These are phyloP conservation scores for Cryptocheilus praepositus DNA, from an alignment of 2,888 invertebrate genomes.

Conservation along the genomic window DNA sequence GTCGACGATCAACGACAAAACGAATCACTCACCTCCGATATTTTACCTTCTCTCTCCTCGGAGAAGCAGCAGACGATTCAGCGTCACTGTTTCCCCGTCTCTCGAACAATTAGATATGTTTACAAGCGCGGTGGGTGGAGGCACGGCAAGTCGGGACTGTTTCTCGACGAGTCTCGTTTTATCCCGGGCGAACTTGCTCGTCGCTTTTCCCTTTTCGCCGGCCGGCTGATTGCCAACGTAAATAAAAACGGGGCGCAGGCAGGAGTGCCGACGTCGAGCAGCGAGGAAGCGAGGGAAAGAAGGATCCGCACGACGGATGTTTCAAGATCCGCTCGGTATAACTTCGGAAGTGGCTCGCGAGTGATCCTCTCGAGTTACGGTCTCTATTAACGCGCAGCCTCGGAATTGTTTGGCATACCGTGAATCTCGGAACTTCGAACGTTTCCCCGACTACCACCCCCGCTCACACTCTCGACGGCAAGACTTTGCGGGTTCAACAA, in stretches of 20 bases:
- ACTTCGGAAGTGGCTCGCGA: not conserved
- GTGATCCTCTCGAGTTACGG: too few species aligned
- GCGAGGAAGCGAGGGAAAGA: not conserved
- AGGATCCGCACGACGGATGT: slow-evolving; percentile 1
- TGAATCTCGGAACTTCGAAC: not conserved
- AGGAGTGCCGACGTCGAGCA: too few species aligned
- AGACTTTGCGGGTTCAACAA: too few species aligned
- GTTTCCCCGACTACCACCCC: not conserved
- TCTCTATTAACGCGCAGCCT: too few species aligned
- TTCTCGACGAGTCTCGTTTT: not conserved
- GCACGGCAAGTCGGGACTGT: not conserved
- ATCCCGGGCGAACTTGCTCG: not conserved
- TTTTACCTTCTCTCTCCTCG: not conserved
- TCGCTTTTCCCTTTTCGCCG: slow-evolving; percentile 34
- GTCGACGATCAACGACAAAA: not conserved
- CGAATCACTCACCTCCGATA: not conserved
- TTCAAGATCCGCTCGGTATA: slow-evolving; percentile 4
- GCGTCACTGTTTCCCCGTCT: slow-evolving; percentile 1
- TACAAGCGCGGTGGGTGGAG: slow-evolving; percentile 15
- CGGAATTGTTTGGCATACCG: not conserved
- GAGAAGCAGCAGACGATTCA: not conserved
- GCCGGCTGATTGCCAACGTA: slow-evolving; percentile 37
- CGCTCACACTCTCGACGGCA: not conserved
- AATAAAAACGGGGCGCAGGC: slow-evolving; percentile 28
- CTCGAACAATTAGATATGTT: slow-evolving; percentile 46